Conservation (phyloP, 2,888 invertebrate genomes). For the Urechis unicinctus region DNA sequence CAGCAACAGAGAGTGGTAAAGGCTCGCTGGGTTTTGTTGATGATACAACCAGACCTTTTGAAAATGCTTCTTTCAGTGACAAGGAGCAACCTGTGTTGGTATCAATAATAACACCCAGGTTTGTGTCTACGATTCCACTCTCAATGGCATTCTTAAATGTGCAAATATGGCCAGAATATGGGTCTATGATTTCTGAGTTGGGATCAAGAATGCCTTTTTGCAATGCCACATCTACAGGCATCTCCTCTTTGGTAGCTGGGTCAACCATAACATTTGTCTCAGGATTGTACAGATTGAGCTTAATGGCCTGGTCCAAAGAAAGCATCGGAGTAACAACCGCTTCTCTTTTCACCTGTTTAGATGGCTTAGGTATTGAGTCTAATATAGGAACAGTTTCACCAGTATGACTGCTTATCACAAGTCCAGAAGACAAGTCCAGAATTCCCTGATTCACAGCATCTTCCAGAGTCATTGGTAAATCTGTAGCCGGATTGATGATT, state of each 20-base stretch:
- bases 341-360: neutral
- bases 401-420: slow-evolving; percentile 66
- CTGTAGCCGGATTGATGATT: slow-evolving; percentile 68
- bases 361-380: slow-evolving; percentile 1
- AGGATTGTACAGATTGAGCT: slow-evolving; percentile 36
- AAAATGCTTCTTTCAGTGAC: slow-evolving; percentile 70
- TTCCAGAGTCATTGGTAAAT: slow-evolving; percentile 74
- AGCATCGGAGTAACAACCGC: neutral
- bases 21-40: slow-evolving; percentile 2
- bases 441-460: slow-evolving; percentile 60
- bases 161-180: slow-evolving; percentile 45
- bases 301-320: slow-evolving; percentile 51
- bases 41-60: slow-evolving; percentile 58
- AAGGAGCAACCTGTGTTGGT: slow-evolving; percentile 55
- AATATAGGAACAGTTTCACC: slow-evolving; percentile 66
- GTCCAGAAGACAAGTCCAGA: slow-evolving; percentile 50
- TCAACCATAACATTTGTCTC: slow-evolving; percentile 49
- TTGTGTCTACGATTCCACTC: slow-evolving; percentile 48
- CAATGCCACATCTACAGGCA: slow-evolving; percentile 76
- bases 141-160: slow-evolving; percentile 64
- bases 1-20: slow-evolving; percentile 58
- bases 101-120: slow-evolving; percentile 54
- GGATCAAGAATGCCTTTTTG: slow-evolving; percentile 64
- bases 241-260: slow-evolving; percentile 67
- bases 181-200: slow-evolving; percentile 8